Conservation (phyloP, 2,797 vertebrate species). For the Pseudochromis fuscus region DNA sequence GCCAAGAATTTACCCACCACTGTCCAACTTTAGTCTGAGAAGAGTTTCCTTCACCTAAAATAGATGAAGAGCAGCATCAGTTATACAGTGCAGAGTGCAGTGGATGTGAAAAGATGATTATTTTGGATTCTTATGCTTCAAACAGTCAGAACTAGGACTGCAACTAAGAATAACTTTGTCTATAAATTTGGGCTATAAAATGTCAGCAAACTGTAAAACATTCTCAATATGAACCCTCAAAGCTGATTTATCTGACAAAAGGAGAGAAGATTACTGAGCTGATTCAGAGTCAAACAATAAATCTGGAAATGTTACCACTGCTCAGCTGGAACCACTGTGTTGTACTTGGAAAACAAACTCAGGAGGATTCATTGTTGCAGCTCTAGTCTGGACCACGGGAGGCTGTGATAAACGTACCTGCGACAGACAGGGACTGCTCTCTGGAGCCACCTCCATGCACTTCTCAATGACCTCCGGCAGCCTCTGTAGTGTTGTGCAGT, state of each 20-base stretch:
- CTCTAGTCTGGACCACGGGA: neutral
- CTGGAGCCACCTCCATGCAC: slow-evolving; percentile 89
- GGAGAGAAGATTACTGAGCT: no score
- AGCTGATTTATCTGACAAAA: no score
- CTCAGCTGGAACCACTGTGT: neutral
- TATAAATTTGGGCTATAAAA: neutral
- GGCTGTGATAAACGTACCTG: slow-evolving; percentile 72
- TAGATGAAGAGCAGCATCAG: neutral
- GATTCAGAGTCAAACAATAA: no score
- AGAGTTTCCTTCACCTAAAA: slow-evolving; percentile 75
- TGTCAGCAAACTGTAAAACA: neutral
- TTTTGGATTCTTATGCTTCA: neutral
- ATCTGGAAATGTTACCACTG: no score
- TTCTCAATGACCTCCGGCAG: slow-evolving; percentile 92
- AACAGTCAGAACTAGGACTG: neutral
- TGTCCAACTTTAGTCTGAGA: slow-evolving; percentile 67
- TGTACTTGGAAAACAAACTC: neutral
- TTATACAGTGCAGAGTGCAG: slow-evolving; percentile 1
- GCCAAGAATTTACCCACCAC: slow-evolving; percentile 63
- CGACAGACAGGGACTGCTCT: slow-evolving; percentile 80
- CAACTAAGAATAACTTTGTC: neutral
- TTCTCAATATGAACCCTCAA: no score
- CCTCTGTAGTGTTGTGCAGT: slow-evolving; percentile 88
- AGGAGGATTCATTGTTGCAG: neutral
- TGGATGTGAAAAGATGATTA: neutral